phyloP scores from a whole-genome alignment of 2,888 invertebrate species.

The Myopa testacea region DNA sequence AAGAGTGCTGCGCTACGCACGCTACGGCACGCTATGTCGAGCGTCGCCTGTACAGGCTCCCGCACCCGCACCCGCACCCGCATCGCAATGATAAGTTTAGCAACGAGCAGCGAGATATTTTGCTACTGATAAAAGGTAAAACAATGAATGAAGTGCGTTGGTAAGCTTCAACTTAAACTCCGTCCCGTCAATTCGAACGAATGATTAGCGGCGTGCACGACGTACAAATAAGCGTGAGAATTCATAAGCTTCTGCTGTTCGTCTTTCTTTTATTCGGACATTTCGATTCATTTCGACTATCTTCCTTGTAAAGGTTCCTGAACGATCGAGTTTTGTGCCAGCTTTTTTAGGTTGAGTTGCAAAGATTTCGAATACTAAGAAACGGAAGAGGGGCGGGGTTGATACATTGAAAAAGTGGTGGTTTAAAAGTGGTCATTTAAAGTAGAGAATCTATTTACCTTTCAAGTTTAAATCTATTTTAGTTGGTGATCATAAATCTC shows the following conservation, averaged over 20 bases:
- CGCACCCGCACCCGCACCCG: not conserved
- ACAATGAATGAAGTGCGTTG: not conserved
- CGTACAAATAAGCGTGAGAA: conserved; percentile 27
- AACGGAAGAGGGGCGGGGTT: too few species aligned
- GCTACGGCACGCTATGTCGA: not conserved
- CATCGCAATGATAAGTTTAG: not conserved
- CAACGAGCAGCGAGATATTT: not conserved
- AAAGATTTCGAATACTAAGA: too few species aligned
- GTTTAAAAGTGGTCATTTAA: too few species aligned
- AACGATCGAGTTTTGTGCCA: too few species aligned
- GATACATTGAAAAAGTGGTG: too few species aligned
- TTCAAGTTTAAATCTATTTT: too few species aligned
- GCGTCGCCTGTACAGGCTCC: not conserved
- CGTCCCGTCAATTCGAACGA: not conserved
- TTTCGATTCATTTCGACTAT: not conserved
- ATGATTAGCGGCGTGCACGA: conserved; percentile 21
- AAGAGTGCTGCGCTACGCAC: not conserved
- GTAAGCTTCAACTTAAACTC: not conserved
- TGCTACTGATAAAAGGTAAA: not conserved
- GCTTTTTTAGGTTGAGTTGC: too few species aligned
- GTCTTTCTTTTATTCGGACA: not conserved
- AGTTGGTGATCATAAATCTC: too few species aligned
- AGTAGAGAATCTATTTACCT: too few species aligned
- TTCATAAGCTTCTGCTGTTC: conserved; percentile 10
- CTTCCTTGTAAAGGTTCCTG: too few species aligned